Base-by-base conservation (phyloP, 2,797 vertebrate species). In the Pelodytes ibericus region DNA sequence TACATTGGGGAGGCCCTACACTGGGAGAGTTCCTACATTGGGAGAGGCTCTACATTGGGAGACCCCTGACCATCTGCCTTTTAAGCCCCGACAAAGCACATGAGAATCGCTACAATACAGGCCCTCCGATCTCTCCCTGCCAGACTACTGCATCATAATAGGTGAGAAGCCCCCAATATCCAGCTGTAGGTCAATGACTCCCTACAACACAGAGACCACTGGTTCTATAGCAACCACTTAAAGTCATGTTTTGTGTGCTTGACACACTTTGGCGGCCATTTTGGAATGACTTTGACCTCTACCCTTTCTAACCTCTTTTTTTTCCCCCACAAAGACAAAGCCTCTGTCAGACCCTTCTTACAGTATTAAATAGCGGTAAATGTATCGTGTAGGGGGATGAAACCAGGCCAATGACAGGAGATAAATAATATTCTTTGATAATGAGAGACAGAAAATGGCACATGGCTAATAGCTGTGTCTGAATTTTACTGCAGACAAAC, bases 61-160 rank as follows among this genome's bases (percentile, higher is more conserved):
- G 70, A 66, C 83, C 83, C 77, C 72, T 0, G 0, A 24, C 90
- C 91, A 93, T 91, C 91, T 93, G 92, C 85, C n/a, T 87, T 61
- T 13, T 33, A 36, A 2, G 80, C 71, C 72, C 33, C 61, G 33
- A 80, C 70, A 68, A 7, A 79, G 86, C 82, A 82, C 82, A 76
- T 60, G 85, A 61, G 76, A 49, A 16, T 78, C 63, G 5, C 0
- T 3, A 80, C 73, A 81, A 74, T 3, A 16, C 80, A 78, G 83
- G 86, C 83, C 27, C 84, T 65, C 75, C 82, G 69, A 72, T 53
- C 41, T 13, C 49, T 16, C 4, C 4, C 0, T 20, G 74, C 69
- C 7, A 18, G 6, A 1, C 1, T 16, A 56, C 0, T 20, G 51
- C 49, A 18, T 3, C 0, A 0, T 2, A 56, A 58, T 44, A 36